phyloP scores from a whole-genome alignment of 2,888 invertebrate genomes.

The Altica lythri region DNA sequence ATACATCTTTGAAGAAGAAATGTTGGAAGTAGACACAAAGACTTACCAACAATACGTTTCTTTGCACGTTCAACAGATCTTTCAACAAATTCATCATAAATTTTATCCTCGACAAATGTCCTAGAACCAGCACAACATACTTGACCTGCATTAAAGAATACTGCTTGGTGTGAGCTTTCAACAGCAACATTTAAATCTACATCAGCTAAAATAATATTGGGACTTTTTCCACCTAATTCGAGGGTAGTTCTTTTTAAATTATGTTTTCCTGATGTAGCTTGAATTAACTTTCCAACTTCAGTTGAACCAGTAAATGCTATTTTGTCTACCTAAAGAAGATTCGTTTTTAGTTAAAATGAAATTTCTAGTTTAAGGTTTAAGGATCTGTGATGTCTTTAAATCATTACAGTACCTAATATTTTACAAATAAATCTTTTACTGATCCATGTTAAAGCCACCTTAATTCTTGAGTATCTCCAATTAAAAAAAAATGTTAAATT shows the following conservation, averaged over 20 bases:
- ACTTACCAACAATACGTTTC: conserved; percentile 72
- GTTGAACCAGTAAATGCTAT: conserved; percentile 94
- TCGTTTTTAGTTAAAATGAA: no score
- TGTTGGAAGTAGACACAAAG: no score
- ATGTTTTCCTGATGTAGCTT: conserved; percentile 72
- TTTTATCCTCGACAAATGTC: conserved; percentile 85
- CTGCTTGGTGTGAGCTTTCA: conserved; percentile 79
- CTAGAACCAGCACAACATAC: conserved; percentile 93
- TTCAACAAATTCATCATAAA: conserved; percentile 92
- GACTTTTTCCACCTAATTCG: conserved; percentile 94
- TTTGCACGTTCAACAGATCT: conserved; percentile 76
- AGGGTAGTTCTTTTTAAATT: conserved; percentile 87
- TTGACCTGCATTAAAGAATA: conserved; percentile 86
- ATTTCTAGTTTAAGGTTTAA: no score
- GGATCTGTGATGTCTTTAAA: no score
- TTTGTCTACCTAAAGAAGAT: conserved; percentile 79
- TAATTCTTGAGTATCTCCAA: no score
- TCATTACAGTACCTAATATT: no score
- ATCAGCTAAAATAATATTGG: conserved; percentile 86
- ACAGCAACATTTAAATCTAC: conserved; percentile 81
- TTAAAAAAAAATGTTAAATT: no score
- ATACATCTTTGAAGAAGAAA: no score
- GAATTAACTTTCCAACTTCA: conserved; percentile 84
- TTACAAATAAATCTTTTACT: no score
- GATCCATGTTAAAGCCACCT: no score